These are phyloP conservation scores for Eulemur albifrons DNA, from an alignment of 2,797 vertebrate species.

Conservation along the genomic window DNA sequence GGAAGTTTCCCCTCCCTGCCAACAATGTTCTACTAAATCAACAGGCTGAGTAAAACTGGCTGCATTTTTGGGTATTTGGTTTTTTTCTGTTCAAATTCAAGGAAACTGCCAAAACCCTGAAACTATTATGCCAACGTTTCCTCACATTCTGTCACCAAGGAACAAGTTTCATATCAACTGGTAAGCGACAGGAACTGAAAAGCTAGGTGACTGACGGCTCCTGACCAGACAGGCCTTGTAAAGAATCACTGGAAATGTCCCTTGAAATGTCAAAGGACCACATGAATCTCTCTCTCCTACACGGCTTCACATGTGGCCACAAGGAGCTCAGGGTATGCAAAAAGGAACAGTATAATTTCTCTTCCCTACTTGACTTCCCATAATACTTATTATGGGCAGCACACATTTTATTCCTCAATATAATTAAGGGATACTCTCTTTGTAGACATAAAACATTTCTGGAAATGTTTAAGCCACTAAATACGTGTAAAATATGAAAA, in stretches of 20 bases:
- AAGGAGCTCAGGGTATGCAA: neutral
- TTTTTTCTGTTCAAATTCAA: slow-evolving; percentile 51
- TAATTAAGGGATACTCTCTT: slow-evolving; percentile 42
- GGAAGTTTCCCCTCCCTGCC: too few species aligned
- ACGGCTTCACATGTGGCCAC: neutral
- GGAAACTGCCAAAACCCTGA: slow-evolving; percentile 30
- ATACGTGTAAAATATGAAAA: slow-evolving; percentile 65
- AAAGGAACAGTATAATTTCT: neutral
- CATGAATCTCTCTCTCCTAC: slow-evolving; percentile 25
- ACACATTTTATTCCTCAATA: slow-evolving; percentile 48
- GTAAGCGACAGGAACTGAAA: slow-evolving; percentile 22
- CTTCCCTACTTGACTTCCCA: slow-evolving; percentile 6
- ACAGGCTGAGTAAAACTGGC: slow-evolving; percentile 11
- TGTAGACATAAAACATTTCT: slow-evolving; percentile 59
- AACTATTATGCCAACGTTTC: slow-evolving; percentile 10
- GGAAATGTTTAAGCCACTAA: slow-evolving; percentile 56
- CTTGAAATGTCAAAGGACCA: slow-evolving; percentile 37
- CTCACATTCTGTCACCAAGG: slow-evolving; percentile 5
- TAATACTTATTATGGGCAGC: slow-evolving; percentile 26
- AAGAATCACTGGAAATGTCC: slow-evolving; percentile 14
- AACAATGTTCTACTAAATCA: neutral
- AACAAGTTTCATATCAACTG: slow-evolving; percentile 35
- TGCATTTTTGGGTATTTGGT: neutral
- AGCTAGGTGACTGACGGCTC: neutral
- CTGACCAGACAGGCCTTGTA: neutral